Base-by-base conservation (phyloP, 2,888 invertebrate genomes). In the Idaea biselata region DNA sequence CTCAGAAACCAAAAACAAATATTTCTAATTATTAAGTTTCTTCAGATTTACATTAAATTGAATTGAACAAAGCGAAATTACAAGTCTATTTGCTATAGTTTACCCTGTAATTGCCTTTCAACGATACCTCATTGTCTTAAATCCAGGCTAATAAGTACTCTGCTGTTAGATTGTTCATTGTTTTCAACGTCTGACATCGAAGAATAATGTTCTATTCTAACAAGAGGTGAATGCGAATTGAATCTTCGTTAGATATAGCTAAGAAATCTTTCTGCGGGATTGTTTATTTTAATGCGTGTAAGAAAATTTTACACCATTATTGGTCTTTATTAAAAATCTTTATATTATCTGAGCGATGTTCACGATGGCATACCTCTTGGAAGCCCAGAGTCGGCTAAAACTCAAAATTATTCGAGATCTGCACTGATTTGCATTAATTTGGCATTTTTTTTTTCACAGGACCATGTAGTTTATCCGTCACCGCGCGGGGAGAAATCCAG, bases 111-210 rank as follows among this genome's bases (percentile, higher is more conserved):
- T 44, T 44, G 44, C 8, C 44, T 44, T n/a, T 44, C 44, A 44
- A 44, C 44, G 44, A 44, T 44, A 64, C 58, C 56, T 66, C 64
- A 73, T 73, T 75, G 72, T 73, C 68, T 69, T 70, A 68, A 70
- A 74, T 69, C 63, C 62, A 69, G 67, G 76, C 79, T 88, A 87
- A 87, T 87, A 83, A 83, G 44, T 70, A 68, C 66, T 78, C 78
- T 82, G 76, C 74, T 73, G 76, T 68, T 69, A 81, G 82, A 87
- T 84, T 75, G 74, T 69, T 85, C 73, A 88, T 88, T 89, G 88
- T 89, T 82, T 82, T 77, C 67, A 66, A 70, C 67, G 8, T 14
- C 71, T 64, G 72, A 73, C 74, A 70, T 74, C 70, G 69, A 81
- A 82, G 81, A 84, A 78, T 79, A 81, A 82, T 78, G 70, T 70